phyloP scores from a whole-genome alignment of 64 coral and sea anemone genomes.

The Acropora yongei region DNA sequence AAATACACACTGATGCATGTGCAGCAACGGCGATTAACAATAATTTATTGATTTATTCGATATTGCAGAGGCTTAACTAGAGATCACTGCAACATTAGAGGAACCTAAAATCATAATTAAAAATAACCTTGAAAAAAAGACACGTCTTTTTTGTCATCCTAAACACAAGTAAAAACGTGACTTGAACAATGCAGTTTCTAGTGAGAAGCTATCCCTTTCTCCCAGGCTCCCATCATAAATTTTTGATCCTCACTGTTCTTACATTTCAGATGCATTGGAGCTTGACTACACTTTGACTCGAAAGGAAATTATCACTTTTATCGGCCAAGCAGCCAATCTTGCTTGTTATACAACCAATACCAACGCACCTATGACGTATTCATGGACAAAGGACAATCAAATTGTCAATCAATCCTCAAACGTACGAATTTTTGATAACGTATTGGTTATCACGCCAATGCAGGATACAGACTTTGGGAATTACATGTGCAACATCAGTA shows the following conservation, averaged over 20 bases:
- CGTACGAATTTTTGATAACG: not conserved
- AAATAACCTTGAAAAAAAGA: no score
- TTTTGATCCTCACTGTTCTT: no score
- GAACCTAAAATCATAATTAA: no score
- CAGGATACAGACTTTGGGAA: slow-evolving; percentile 27
- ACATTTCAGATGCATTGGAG: not conserved
- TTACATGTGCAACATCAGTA: slow-evolving; percentile 11
- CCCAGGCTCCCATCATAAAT: no score
- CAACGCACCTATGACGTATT: slow-evolving; percentile 1
- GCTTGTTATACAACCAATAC: slow-evolving; percentile 31
- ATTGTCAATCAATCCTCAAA: slow-evolving; percentile 1
- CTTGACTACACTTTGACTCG: slow-evolving; percentile 13
- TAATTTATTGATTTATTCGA: not conserved
- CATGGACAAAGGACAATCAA: slow-evolving; percentile 48
- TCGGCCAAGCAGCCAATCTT: slow-evolving; percentile 18
- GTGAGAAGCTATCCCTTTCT: no score
- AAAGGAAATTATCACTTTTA: slow-evolving; percentile 9
- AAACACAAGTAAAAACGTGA: no score
- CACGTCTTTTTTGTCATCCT: no score
- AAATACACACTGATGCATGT: not conserved
- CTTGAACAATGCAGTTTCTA: no score
- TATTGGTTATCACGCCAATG: slow-evolving; percentile 14
- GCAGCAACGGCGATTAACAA: not conserved
- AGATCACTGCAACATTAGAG: no score
- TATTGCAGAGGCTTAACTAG: not conserved